These are phyloP conservation scores for Anadara kagoshimensis DNA, from an alignment of 1,140 invertebrate genomes.

Conservation along the genomic window DNA sequence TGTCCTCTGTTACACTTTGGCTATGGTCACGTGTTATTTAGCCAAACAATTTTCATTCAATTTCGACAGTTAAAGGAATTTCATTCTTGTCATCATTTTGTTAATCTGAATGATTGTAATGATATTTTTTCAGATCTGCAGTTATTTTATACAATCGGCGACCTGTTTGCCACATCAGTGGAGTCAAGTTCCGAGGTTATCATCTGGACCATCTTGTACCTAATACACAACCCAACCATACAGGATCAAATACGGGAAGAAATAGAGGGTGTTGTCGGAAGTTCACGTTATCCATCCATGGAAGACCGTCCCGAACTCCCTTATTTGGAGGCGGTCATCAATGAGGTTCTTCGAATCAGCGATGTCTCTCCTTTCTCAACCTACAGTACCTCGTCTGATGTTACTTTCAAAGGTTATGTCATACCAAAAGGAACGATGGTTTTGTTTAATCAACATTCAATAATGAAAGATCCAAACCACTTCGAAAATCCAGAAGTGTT, in stretches of 20 bases:
- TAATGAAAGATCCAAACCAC: slow-evolving; percentile 60
- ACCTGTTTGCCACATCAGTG: slow-evolving; percentile 91
- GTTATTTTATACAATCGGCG: slow-evolving; percentile 66
- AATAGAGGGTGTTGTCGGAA: slow-evolving; percentile 44
- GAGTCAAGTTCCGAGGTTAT: slow-evolving; percentile 91
- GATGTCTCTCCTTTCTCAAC: slow-evolving; percentile 34
- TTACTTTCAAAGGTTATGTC: slow-evolving; percentile 53
- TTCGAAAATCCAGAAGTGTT: slow-evolving; percentile 84
- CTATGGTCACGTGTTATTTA: neutral
- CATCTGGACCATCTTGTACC: slow-evolving; percentile 81
- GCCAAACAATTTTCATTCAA: neutral
- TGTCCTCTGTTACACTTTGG: neutral
- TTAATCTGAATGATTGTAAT: neutral
- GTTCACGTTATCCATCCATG: neutral
- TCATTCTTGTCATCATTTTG: neutral
- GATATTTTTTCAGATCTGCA: slow-evolving; percentile 45
- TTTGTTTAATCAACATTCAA: slow-evolving; percentile 61
- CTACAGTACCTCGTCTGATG: slow-evolving; percentile 50
- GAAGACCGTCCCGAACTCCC: slow-evolving; percentile 12
- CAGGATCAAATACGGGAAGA: slow-evolving; percentile 53
- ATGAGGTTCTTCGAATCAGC: slow-evolving; percentile 22
- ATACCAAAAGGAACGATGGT: slow-evolving; percentile 64
- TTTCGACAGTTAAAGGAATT: too few relatives aligned
- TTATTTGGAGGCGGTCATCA: slow-evolving; percentile 26
- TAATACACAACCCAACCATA: slow-evolving; percentile 65